phyloP scores from a whole-genome alignment of 2,888 invertebrate genomes.

The Trisateles emortualis region DNA sequence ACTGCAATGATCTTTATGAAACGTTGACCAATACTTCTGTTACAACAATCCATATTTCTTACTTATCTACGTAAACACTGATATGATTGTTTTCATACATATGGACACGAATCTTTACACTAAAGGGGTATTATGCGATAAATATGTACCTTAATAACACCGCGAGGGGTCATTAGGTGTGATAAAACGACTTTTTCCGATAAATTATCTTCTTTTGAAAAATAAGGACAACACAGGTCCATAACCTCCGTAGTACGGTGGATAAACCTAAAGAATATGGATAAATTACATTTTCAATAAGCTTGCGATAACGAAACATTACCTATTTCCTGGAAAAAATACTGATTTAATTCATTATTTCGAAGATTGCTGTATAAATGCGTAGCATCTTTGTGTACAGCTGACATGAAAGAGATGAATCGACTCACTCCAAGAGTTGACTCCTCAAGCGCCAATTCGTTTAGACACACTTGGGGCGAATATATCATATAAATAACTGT shows the following conservation, averaged over 20 bases:
- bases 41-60: conserved; percentile 52
- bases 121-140: conserved; percentile 50
- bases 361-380: conserved; percentile 70
- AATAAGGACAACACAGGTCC: conserved; percentile 79
- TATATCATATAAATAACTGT: conserved; percentile 50
- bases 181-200: conserved; percentile 70
- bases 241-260: conserved; percentile 81
- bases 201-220: conserved; percentile 77
- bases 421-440: conserved; percentile 68
- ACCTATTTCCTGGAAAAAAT: conserved; percentile 61
- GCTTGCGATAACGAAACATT: conserved; percentile 50
- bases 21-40: conserved; percentile 46
- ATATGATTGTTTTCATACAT: conserved; percentile 72
- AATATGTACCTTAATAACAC: conserved; percentile 74
- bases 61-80: conserved; percentile 75
- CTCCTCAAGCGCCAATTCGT: conserved; percentile 76
- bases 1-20: conserved; percentile 38
- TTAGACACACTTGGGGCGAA: conserved; percentile 42
- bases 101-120: conserved; percentile 51
- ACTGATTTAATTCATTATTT: conserved; percentile 81
- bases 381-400: conserved; percentile 86
- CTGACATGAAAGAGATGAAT: conserved; percentile 83
- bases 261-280: conserved; percentile 76
- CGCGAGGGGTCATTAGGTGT: conserved; percentile 80
- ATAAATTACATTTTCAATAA: conserved; percentile 56